Conservation (phyloP, 2,797 vertebrate species). For the Remorina albescens region DNA sequence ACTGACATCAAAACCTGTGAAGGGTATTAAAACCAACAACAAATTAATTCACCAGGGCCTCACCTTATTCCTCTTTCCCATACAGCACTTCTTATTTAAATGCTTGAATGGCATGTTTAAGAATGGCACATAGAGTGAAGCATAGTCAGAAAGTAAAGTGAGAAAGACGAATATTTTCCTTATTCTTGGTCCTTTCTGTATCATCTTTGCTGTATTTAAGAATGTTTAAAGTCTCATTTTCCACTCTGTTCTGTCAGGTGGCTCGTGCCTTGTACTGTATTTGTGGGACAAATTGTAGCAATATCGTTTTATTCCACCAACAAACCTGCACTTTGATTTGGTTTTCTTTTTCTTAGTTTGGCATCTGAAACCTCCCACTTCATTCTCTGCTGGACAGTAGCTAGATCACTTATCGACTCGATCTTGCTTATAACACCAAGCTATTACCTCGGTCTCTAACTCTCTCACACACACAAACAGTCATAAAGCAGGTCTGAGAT, state of each 20-base stretch:
- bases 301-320: constrained; percentile 15
- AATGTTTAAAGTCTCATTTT: background rate
- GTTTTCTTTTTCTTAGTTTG: constrained; percentile 19
- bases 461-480: constrained; percentile 54
- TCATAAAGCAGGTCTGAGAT: constrained; percentile 68
- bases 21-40: background rate
- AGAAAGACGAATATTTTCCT: background rate
- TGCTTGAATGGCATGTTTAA: background rate
- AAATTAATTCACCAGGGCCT: background rate
- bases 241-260: background rate
- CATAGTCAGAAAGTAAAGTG: background rate
- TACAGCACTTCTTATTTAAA: background rate
- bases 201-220: background rate
- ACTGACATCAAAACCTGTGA: background rate
- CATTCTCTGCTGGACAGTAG: constrained; percentile 46
- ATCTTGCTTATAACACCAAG: constrained; percentile 51
- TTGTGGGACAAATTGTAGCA: background rate
- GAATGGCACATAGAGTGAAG: background rate
- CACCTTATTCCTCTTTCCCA: background rate
- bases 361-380: constrained; percentile 40
- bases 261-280: background rate
- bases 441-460: constrained; percentile 66
- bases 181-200: background rate
- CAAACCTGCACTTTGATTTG: constrained; percentile 18
- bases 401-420: constrained; percentile 79